Conservation (phyloP, 2,888 invertebrate species). For the Operophtera brumata region DNA sequence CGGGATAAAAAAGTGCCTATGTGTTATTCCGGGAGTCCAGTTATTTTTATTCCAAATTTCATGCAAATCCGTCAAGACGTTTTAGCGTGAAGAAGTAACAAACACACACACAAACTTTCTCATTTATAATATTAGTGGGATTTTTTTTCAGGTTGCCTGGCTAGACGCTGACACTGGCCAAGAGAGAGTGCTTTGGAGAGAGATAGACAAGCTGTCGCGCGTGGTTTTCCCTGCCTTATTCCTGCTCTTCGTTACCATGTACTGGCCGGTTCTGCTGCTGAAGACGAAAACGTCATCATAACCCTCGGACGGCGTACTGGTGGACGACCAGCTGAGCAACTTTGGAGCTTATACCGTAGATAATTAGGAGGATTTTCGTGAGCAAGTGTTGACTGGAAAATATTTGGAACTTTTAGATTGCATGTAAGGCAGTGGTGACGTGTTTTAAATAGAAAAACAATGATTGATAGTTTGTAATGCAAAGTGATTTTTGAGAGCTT, state of each 20-base stretch:
- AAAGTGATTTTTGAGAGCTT: conserved; percentile 10
- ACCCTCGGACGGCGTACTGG: conserved; percentile 41
- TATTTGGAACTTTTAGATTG: neutral
- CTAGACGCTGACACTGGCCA: conserved; percentile 84
- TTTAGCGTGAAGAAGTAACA: too few species aligned
- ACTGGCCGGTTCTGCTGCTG: conserved; percentile 88
- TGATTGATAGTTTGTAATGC: neutral
- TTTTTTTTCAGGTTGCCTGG: conserved; percentile 80
- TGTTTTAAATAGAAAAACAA: neutral
- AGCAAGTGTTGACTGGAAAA: neutral
- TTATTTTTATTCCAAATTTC: too few species aligned
- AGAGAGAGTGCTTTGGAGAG: conserved; percentile 87
- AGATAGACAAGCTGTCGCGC: conserved; percentile 88
- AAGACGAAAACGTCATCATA: conserved; percentile 80
- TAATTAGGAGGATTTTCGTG: neutral
- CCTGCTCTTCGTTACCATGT: conserved; percentile 86
- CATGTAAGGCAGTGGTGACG: neutral
- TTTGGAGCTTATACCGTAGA: conserved; percentile 11
- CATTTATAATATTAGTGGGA: too few species aligned
- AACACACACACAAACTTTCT: too few species aligned
- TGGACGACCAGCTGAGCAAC: conserved; percentile 14
- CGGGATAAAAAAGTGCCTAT: too few species aligned
- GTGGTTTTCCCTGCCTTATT: conserved; percentile 90
- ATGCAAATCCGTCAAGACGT: too few species aligned
- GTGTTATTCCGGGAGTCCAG: too few species aligned